Base-by-base conservation (phyloP, 2,113 vertebrate genomes). In the Callithrix jacchus region DNA sequence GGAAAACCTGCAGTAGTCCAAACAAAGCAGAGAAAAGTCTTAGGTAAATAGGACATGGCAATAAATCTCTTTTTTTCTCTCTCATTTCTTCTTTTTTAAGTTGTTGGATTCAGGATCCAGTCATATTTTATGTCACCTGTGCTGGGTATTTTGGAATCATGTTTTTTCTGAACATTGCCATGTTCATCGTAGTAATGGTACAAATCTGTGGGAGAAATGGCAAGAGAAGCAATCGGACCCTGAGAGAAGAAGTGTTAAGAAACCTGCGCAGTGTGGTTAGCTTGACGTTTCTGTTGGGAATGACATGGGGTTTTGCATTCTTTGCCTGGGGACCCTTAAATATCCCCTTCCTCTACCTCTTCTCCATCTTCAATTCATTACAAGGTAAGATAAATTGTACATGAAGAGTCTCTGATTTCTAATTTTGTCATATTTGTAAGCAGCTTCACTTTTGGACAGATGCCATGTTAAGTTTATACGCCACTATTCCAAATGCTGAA, bases 261-360 rank as follows among this genome's bases (percentile, higher is more conserved):
- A 99, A 99, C 97, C 98, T 99, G 23, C 99, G 99, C 2, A 99
- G 99, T 0, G 99, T 99, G 13, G 96, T 99, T 98, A 99, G 99
- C 98, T 98, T 99, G 61, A 99, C 99, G 13, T 99, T 99, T 98
- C 99, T 99, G 52, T 98, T 99, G 40, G 99, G 99, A 76, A 99
- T 99, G 99, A 99, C 99, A 0, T 99, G 99, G 99, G 99, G 99
- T 85, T 99, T 99, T 97, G 99, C 99, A 37, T 99, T 99, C 98
- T 99, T 99, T 64, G 99, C 99, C 95, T 99, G 99, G 99, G 99
- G 99, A 9, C 99, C 99, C 1, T 98, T 99, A 92, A 98, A 98
- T 92, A 97, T 99, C 71, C 96, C 98, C 87, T 99, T 99, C 97
- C 98, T 99, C 96, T 99, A 99, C 98, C 99, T 99, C 64, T 99